These are phyloP conservation scores for Caenorhabditis zanzibari DNA, from an alignment of 2,888 invertebrate species.

Conservation along the genomic window DNA sequence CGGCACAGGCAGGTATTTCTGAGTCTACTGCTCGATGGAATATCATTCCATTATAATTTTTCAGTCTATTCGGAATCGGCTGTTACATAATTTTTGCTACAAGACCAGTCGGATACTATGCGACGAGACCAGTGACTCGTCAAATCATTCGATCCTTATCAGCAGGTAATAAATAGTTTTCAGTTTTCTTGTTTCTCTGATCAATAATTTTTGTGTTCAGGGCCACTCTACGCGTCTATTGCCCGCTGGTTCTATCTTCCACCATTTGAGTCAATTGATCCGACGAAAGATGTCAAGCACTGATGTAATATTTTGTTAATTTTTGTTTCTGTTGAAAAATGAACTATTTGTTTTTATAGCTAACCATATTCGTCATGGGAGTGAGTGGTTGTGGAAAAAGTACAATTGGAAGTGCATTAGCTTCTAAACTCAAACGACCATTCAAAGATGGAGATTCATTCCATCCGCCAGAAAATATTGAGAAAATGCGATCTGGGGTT, in stretches of 20 bases:
- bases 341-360: slow-evolving; percentile 9
- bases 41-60: background rate
- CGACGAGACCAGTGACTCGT: slow-evolving; percentile 57
- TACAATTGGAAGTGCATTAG: slow-evolving; percentile 49
- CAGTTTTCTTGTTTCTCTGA: slow-evolving; percentile 6
- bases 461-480: slow-evolving; percentile 43
- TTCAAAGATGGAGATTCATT: slow-evolving; percentile 63
- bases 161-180: slow-evolving; percentile 30
- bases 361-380: slow-evolving; percentile 62
- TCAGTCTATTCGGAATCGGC: slow-evolving; percentile 62
- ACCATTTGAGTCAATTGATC: slow-evolving; percentile 57
- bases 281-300: slow-evolving; percentile 44
- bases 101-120: slow-evolving; percentile 64
- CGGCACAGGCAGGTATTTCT: slow-evolving; percentile 58
- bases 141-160: slow-evolving; percentile 63
- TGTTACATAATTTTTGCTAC: slow-evolving; percentile 62
- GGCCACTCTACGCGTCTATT: slow-evolving; percentile 56
- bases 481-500: slow-evolving; percentile 52
- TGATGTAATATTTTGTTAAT: slow-evolving; percentile 39
- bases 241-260: slow-evolving; percentile 63
- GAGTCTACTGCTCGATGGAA: background rate
- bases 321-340: background rate
- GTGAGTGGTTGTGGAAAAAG: slow-evolving; percentile 69
- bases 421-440: slow-evolving; percentile 16
- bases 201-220: slow-evolving; percentile 33